Conservation (phyloP, 2,888 invertebrate genomes). For the Hydrotaea diabolus region DNA sequence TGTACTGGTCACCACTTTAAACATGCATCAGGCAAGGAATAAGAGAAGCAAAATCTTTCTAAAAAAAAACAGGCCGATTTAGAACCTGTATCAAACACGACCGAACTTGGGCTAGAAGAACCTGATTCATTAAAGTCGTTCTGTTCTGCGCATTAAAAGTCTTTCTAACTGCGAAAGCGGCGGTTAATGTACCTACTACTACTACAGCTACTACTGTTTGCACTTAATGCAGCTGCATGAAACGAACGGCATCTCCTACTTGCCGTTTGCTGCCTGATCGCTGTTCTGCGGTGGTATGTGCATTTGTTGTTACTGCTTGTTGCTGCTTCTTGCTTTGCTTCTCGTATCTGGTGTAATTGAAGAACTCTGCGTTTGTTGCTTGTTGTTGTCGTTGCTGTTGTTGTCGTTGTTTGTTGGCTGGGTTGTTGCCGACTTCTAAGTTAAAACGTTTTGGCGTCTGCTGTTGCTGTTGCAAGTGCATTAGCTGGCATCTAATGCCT, state of each 20-base stretch:
- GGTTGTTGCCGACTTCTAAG: constrained; percentile 62
- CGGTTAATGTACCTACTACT: constrained; percentile 63
- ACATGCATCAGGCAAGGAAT: neutral
- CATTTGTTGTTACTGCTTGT: constrained; percentile 57
- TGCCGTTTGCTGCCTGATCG: constrained; percentile 51
- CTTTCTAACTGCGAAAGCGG: constrained; percentile 67
- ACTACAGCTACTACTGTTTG: constrained; percentile 13
- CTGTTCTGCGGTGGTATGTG: constrained; percentile 39
- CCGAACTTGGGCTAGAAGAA: constrained; percentile 64
- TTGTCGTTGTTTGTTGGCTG: constrained; percentile 52
- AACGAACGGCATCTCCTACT: constrained; percentile 60
- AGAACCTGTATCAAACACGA: constrained; percentile 66
- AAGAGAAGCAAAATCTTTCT: neutral
- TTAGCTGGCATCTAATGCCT: constrained; percentile 64
- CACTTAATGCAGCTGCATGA: constrained; percentile 59
- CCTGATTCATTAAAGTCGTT: constrained; percentile 66
- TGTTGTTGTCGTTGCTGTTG: constrained; percentile 31
- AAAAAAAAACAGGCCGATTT: constrained; percentile 49
- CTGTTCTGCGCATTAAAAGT: constrained; percentile 34
- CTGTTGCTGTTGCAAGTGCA: constrained; percentile 67
- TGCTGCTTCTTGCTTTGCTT: neutral
- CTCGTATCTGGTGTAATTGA: constrained; percentile 66
- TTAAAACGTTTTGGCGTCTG: constrained; percentile 61
- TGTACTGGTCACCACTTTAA: neutral
- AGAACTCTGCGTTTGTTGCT: constrained; percentile 67